These are phyloP conservation scores for Argyresthia goedartella DNA, from an alignment of 2,888 invertebrate species.

Conservation along the genomic window DNA sequence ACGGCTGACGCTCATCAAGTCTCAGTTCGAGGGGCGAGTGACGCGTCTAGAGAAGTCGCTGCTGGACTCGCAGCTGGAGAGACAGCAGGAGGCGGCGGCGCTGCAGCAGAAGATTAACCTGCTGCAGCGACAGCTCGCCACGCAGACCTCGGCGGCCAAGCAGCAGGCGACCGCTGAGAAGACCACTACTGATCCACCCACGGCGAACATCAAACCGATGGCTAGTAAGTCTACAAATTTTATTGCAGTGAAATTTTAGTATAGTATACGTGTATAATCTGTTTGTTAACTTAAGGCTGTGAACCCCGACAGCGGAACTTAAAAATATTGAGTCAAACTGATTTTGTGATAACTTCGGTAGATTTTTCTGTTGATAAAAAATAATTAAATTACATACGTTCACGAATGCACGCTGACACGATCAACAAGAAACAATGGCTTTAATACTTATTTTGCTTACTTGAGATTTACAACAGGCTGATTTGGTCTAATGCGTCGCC, in stretches of 20 bases:
- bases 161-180: slow-evolving; percentile 70
- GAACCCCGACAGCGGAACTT: too few relatives aligned
- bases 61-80: slow-evolving; percentile 73
- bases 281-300: too few relatives aligned
- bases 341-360: too few relatives aligned
- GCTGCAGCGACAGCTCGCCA: slow-evolving; percentile 78
- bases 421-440: too few relatives aligned
- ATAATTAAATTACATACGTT: too few relatives aligned
- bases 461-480: too few relatives aligned
- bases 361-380: too few relatives aligned
- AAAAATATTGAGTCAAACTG: too few relatives aligned
- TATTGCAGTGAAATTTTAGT: neutral
- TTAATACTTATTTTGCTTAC: too few relatives aligned
- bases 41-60: slow-evolving; percentile 81
- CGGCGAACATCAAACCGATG: slow-evolving; percentile 96
- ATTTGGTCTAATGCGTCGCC: too few relatives aligned
- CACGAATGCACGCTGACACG: too few relatives aligned
- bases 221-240: slow-evolving; percentile 70
- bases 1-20: slow-evolving; percentile 73
- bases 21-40: slow-evolving; percentile 78
- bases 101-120: slow-evolving; percentile 78
- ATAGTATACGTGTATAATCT: neutral
- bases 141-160: slow-evolving; percentile 78
- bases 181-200: slow-evolving; percentile 73
- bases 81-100: slow-evolving; percentile 76